Evolutionary conservation across 2,113 vertebrate species (phyloP).

Genomic region (Nipponia nippon): DNA sequence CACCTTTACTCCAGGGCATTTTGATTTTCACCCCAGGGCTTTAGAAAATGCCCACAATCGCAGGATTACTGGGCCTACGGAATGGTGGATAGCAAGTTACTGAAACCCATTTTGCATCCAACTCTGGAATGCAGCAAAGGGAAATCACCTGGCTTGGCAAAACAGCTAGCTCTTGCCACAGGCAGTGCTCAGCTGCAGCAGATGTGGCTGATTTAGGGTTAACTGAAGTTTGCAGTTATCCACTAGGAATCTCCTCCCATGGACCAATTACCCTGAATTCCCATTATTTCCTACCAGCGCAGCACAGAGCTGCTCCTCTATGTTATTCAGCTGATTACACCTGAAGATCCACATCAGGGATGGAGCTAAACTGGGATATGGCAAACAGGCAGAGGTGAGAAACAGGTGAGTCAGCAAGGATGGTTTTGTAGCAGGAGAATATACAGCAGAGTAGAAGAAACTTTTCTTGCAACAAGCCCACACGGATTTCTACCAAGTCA

Average conservation of each 20-base stretch:
- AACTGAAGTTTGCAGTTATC: not conserved
- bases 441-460: not conserved
- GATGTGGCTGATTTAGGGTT: not conserved
- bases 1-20: not conserved
- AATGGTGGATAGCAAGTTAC: not conserved
- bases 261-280: not conserved
- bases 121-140: not conserved
- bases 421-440: not conserved
- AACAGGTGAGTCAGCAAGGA: not conserved
- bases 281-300: not conserved
- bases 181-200: not conserved
- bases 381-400: not conserved
- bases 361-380: not conserved
- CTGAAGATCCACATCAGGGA: not conserved
- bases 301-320: not conserved
- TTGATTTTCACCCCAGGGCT: not conserved
- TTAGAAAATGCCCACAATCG: slow-evolving; percentile 26
- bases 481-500: not conserved
- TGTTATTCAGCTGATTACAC: not conserved
- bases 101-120: not conserved
- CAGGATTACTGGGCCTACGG: slow-evolving; percentile 19
- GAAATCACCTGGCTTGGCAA: not conserved
- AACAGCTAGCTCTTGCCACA: not conserved
- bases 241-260: not conserved
- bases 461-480: not conserved